Conservation (phyloP, 2,113 vertebrate genomes). For the Myrmecophaga tridactyla region DNA sequence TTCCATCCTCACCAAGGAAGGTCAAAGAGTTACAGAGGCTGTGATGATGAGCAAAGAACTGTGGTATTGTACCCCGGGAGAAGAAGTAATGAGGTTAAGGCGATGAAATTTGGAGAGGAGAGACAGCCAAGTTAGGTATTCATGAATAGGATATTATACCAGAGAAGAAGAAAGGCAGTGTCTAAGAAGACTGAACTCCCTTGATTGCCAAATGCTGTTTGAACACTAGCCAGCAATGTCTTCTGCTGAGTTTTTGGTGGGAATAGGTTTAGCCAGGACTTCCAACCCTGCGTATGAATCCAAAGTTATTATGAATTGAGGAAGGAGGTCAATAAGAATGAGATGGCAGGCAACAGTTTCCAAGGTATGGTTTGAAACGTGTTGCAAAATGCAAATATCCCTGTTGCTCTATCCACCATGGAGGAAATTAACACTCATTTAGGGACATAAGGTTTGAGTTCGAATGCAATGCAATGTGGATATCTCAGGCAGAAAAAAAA, state of each 20-base stretch:
- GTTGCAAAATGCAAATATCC: neutral
- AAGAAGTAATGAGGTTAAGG: conserved; percentile 66
- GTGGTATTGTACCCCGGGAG: conserved; percentile 33
- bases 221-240: neutral
- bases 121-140: conserved; percentile 45
- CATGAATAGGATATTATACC: conserved; percentile 57
- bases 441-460: neutral
- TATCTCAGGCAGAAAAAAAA: neutral
- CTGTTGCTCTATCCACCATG: neutral
- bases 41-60: conserved; percentile 30
- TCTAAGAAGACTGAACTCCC: conserved; percentile 32
- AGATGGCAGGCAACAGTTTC: neutral
- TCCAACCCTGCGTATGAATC: neutral
- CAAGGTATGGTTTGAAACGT: neutral
- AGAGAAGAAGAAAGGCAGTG: conserved; percentile 7
- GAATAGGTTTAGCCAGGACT: neutral
- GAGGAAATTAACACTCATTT: neutral
- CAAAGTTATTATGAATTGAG: neutral
- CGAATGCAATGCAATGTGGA: neutral
- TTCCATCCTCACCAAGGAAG: conserved; percentile 32
- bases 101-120: neutral
- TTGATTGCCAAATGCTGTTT: conserved; percentile 17
- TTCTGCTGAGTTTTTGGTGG: conserved; percentile 7
- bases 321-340: neutral
- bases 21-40: conserved; percentile 41